phyloP scores from a whole-genome alignment of 2,113 vertebrate genomes.

The Sander vitreus region DNA sequence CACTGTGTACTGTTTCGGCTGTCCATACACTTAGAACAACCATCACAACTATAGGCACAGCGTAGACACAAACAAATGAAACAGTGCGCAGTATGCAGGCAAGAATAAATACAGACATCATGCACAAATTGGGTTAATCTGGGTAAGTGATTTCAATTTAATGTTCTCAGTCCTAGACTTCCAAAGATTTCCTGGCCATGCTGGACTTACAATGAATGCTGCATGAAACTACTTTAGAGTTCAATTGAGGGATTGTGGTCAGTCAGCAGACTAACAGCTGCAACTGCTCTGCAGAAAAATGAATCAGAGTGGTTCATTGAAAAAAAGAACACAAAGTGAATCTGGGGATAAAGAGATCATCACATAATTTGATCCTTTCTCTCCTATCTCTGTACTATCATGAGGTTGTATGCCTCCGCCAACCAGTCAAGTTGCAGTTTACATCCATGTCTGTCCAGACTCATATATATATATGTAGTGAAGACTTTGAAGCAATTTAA shows the following conservation, averaged over 20 bases:
- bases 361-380: not conserved
- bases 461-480: too few species aligned
- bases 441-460: too few species aligned
- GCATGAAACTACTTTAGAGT: conserved; percentile 26
- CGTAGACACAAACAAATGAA: not conserved
- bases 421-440: too few species aligned
- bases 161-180: not conserved
- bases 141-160: conserved; percentile 21
- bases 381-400: not conserved
- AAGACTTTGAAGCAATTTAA: too few species aligned
- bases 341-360: not conserved
- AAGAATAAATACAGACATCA: not conserved
- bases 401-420: not conserved
- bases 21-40: not conserved
- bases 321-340: not conserved
- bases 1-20: not conserved
- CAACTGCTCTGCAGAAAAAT: not conserved
- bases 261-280: conserved; percentile 5
- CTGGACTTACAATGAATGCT: conserved; percentile 13
- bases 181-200: not conserved
- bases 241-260: conserved; percentile 24
- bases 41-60: not conserved
- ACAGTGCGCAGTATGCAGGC: not conserved
- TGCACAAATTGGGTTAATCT: not conserved
- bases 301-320: not conserved